Conservation (phyloP, 2,888 invertebrate genomes). For the Plagiodera versicolora region DNA sequence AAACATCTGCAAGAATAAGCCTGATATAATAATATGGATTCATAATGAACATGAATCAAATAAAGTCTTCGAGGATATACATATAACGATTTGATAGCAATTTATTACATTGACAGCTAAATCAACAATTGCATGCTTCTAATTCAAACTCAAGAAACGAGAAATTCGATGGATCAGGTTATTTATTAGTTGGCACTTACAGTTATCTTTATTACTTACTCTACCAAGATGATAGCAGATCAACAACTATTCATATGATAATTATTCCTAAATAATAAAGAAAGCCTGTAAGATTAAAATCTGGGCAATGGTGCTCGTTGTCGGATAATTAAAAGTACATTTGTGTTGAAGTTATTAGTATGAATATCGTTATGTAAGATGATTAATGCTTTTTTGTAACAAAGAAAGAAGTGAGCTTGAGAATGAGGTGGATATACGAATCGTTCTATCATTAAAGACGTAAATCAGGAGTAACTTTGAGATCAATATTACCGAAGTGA, state of each 20-base stretch:
- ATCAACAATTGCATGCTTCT: neutral
- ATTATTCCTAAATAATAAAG: neutral
- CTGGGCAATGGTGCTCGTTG: constrained; percentile 23
- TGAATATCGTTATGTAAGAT: constrained; percentile 11
- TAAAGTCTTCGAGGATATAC: too few species aligned
- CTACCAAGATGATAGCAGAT: neutral
- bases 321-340: constrained; percentile 29
- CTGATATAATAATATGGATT: too few species aligned
- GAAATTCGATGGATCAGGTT: neutral
- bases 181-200: neutral
- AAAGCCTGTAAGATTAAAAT: constrained; percentile 20
- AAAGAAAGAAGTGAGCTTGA: neutral
- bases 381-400: constrained; percentile 17
- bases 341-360: constrained; percentile 26
- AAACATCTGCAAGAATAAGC: too few species aligned
- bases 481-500: neutral
- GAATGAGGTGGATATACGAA: neutral
- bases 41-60: too few species aligned
- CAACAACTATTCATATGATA: too few species aligned
- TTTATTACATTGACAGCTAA: neutral
- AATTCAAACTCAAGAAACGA: neutral
- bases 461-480: neutral
- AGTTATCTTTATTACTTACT: neutral
- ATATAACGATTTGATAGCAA: too few species aligned
- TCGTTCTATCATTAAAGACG: too few species aligned